These are phyloP conservation scores for Scaptomyza flava DNA, from an alignment of 2,888 invertebrate species.

Conservation along the genomic window DNA sequence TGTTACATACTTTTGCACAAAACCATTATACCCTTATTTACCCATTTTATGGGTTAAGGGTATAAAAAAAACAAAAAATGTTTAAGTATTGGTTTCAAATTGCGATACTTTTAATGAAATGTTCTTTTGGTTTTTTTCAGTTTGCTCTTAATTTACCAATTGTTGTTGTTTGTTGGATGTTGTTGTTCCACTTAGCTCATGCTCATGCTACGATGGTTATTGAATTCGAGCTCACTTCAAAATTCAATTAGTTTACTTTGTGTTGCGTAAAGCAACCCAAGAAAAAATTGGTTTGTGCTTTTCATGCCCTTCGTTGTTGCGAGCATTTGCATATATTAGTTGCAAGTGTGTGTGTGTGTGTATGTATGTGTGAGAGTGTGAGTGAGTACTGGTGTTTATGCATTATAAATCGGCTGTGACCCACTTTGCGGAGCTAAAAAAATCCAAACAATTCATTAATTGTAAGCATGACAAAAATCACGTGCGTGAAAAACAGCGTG, in stretches of 20 bases:
- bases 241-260: conserved; percentile 60
- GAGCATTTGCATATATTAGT: conserved; percentile 62
- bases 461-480: conserved; percentile 38
- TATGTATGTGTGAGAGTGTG: not conserved
- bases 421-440: conserved; percentile 33
- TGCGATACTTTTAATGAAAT: conserved; percentile 18
- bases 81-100: conserved; percentile 21
- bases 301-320: conserved; percentile 18
- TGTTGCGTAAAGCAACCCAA: conserved; percentile 25
- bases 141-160: not conserved
- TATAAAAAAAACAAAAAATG: too few species aligned
- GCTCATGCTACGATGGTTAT: conserved; percentile 9
- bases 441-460: conserved; percentile 59
- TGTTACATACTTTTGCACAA: too few species aligned
- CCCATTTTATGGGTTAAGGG: too few species aligned
- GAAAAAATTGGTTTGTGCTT: conserved; percentile 49
- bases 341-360: conserved; percentile 8
- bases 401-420: conserved; percentile 49
- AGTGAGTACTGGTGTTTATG: not conserved
- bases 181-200: conserved; percentile 15
- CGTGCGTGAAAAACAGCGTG: conserved; percentile 36
- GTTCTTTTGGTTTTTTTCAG: conserved; percentile 36
- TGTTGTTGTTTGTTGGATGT: conserved; percentile 5
- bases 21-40: too few species aligned
- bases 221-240: conserved; percentile 43